phyloP scores from a whole-genome alignment of 2,888 invertebrate genomes.

The Omphaloscelis lunosa region DNA sequence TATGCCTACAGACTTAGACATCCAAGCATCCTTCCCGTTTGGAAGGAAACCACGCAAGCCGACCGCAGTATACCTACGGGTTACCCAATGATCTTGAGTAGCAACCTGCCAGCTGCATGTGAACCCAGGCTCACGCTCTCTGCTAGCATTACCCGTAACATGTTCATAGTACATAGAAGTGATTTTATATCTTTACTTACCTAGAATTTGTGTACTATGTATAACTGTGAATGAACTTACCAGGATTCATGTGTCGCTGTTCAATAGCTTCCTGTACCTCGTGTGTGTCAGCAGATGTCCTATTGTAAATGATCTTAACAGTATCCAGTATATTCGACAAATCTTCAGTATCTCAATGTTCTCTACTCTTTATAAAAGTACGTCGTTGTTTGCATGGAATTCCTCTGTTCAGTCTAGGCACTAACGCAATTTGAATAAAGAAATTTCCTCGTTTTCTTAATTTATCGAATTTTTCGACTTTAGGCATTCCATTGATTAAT shows the following conservation, averaged over 20 bases:
- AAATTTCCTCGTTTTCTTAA: neutral
- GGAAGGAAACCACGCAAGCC: neutral
- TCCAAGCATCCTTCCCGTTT: neutral
- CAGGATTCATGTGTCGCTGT: conserved; percentile 57
- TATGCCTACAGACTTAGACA: no score
- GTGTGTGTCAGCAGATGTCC: conserved; percentile 41
- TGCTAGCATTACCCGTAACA: conserved; percentile 35
- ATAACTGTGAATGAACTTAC: conserved; percentile 58
- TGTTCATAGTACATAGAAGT: conserved; percentile 52
- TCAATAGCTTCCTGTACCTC: conserved; percentile 60
- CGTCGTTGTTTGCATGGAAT: conserved; percentile 46
- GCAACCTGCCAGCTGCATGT: neutral
- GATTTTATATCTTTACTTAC: conserved; percentile 67
- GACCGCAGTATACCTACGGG: neutral
- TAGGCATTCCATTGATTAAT: conserved; percentile 45
- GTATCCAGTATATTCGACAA: conserved; percentile 26
- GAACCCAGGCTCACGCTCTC: conserved; percentile 22
- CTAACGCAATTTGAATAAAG: neutral
- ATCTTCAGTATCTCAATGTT: conserved; percentile 56
- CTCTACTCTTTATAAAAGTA: conserved; percentile 41
- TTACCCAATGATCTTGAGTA: conserved; percentile 1
- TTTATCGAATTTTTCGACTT: conserved; percentile 13
- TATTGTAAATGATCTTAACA: conserved; percentile 55
- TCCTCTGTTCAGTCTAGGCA: conserved; percentile 17
- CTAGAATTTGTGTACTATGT: conserved; percentile 66